Evolutionary conservation across 1,140 invertebrate genomes (phyloP).

Genomic region (Globodera ellingtonae): DNA sequence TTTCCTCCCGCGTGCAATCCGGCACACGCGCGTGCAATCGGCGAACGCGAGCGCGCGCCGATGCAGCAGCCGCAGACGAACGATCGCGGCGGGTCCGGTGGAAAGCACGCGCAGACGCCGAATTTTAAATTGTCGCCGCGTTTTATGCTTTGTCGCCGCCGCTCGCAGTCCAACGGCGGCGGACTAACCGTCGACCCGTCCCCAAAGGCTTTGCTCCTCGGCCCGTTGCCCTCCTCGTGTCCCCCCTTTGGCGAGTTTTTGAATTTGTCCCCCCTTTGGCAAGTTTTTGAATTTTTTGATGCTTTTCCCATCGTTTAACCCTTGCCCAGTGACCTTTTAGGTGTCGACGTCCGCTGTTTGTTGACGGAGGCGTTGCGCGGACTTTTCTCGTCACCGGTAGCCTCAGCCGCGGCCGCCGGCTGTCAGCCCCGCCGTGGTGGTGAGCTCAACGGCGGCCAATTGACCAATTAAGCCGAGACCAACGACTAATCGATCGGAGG

Average conservation of each 20-base stretch:
- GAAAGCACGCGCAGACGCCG: neutral
- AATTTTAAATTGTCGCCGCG: neutral
- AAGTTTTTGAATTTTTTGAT: neutral
- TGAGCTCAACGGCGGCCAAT: neutral
- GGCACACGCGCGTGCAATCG: conserved; percentile 13
- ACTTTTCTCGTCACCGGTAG: neutral
- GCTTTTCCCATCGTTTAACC: too few species aligned
- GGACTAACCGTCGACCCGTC: neutral
- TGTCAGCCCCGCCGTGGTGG: too few species aligned
- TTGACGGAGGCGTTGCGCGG: neutral
- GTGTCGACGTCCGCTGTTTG: neutral
- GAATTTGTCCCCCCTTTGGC: too few species aligned
- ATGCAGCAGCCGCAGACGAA: neutral
- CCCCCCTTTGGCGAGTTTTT: neutral
- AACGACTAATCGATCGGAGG: neutral
- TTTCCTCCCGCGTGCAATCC: conserved; percentile 33
- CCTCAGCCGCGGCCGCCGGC: neutral
- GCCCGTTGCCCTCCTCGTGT: too few species aligned
- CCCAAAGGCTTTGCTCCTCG: neutral
- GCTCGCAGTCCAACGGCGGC: too few species aligned
- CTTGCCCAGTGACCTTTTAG: neutral
- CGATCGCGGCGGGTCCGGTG: neutral
- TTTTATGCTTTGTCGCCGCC: neutral
- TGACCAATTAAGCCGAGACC: neutral
- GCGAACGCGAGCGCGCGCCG: conserved; percentile 1